Evolutionary conservation across 2,113 vertebrate species (phyloP).

Genomic region (Lathamus discolor): DNA sequence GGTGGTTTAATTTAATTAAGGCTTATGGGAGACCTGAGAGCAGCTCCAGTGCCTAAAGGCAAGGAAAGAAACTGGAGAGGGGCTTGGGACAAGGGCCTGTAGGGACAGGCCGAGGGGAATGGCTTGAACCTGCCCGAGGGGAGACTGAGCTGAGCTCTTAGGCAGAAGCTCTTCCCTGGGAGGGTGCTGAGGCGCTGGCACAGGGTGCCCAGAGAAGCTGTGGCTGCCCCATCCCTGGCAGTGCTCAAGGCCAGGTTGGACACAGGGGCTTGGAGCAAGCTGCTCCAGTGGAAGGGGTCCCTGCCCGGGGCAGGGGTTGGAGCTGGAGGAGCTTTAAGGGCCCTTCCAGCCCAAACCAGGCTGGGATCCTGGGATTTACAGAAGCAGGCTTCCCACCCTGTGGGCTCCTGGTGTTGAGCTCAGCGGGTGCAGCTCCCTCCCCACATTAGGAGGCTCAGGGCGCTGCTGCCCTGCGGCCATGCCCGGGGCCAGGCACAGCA

Average conservation of each 20-base stretch:
- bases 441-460: fast-evolving
- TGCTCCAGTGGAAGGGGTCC: neutral
- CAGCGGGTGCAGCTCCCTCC: fast-evolving
- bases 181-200: too few relatives aligned
- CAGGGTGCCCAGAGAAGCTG: too few relatives aligned
- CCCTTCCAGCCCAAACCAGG: neutral
- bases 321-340: neutral
- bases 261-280: too few relatives aligned
- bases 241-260: too few relatives aligned
- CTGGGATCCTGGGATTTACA: neutral
- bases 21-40: neutral
- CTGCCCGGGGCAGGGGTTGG: neutral
- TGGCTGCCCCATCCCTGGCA: too few relatives aligned
- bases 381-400: neutral
- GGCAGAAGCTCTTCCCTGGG: too few relatives aligned
- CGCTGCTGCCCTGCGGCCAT: fast-evolving
- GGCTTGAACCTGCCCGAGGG: too few relatives aligned
- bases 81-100: too few relatives aligned
- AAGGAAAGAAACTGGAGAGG: neutral
- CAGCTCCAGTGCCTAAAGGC: neutral
- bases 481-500: neutral
- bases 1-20: neutral
- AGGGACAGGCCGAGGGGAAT: too few relatives aligned
- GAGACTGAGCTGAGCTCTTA: too few relatives aligned
- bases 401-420: neutral